A percentile compares a stretch with the other conserved stretches of the same genome.
These are phyloP conservation scores for Botia kubotai DNA, from an alignment of 2,797 vertebrate species.

Conservation along the genomic window DNA sequence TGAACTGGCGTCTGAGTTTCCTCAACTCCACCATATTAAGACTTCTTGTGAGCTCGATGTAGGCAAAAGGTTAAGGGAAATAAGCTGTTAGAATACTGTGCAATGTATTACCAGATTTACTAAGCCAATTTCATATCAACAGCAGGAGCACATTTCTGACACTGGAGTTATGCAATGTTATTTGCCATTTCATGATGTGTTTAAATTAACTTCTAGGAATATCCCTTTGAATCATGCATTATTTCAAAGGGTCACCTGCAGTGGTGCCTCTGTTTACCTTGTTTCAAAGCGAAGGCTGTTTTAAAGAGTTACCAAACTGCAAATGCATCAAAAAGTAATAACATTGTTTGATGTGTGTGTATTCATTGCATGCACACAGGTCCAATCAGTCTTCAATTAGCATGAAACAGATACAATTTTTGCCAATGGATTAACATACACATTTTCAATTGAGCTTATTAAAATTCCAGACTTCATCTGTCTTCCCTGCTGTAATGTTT, in stretches of 20 bases:
- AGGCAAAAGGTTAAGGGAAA: slow-evolving; percentile 73
- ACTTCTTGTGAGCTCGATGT: slow-evolving; percentile 82
- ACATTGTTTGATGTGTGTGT: slow-evolving; percentile 39
- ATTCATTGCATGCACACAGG: slow-evolving; percentile 16
- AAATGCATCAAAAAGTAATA: slow-evolving; percentile 34
- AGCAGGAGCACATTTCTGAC: not conserved
- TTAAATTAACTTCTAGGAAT: slow-evolving; percentile 29
- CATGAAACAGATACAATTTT: slow-evolving; percentile 21
- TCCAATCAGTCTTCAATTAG: slow-evolving; percentile 32
- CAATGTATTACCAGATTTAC: not conserved
- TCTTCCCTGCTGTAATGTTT: not conserved
- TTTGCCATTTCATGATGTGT: not conserved
- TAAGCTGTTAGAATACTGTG: not conserved
- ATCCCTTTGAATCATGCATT: not conserved
- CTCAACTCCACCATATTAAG: slow-evolving; percentile 90
- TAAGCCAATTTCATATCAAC: not conserved
- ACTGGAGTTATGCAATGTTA: not conserved
- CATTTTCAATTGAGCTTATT: not conserved
- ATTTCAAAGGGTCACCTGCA: slow-evolving; percentile 27
- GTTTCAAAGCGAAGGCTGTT: slow-evolving; percentile 20
- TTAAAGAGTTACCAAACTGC: not conserved
- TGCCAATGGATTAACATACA: not conserved
- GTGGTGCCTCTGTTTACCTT: not conserved
- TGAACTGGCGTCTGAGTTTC: slow-evolving; percentile 93
- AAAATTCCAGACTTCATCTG: slow-evolving; percentile 6